Evolutionary conservation across 23 tunicate species (phyloP).

Genomic region (Phallusia fumigata): DNA sequence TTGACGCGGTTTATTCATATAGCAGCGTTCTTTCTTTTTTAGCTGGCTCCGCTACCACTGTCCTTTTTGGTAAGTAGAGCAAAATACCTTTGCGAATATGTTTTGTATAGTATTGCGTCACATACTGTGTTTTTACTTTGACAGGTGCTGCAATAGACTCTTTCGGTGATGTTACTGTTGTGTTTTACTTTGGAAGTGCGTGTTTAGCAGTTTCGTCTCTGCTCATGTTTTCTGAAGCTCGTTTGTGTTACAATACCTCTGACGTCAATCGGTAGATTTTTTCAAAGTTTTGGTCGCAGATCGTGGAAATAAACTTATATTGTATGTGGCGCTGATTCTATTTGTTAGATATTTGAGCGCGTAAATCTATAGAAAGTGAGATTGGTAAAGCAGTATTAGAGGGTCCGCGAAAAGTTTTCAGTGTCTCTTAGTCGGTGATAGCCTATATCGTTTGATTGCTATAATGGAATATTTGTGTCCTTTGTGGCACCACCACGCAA

Average conservation of each 20-base stretch:
- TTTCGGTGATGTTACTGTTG: background rate
- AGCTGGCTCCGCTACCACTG: conserved; percentile 13
- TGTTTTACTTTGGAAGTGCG: background rate
- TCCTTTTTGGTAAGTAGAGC: background rate
- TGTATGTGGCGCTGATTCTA: too few relatives aligned
- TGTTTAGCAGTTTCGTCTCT: background rate
- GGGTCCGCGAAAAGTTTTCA: too few relatives aligned
- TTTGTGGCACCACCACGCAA: too few relatives aligned
- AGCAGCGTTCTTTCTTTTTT: conserved; percentile 5
- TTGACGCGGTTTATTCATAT: conserved; percentile 11
- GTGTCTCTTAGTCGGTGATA: too few relatives aligned
- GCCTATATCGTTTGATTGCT: too few relatives aligned
- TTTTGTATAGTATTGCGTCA: background rate
- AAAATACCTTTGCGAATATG: background rate
- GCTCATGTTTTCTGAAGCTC: conserved; percentile 2
- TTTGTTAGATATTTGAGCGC: too few relatives aligned
- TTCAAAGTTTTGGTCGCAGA: too few relatives aligned
- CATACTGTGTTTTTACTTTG: background rate
- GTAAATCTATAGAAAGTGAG: too few relatives aligned
- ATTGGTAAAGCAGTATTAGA: too few relatives aligned
- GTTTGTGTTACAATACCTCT: background rate
- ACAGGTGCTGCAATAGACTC: conserved; percentile 8
- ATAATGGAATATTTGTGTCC: too few relatives aligned
- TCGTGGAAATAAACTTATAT: too few relatives aligned
- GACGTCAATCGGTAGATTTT: background rate